phyloP scores from a whole-genome alignment of 2,797 vertebrate genomes.

The Gorsachius magnificus region DNA sequence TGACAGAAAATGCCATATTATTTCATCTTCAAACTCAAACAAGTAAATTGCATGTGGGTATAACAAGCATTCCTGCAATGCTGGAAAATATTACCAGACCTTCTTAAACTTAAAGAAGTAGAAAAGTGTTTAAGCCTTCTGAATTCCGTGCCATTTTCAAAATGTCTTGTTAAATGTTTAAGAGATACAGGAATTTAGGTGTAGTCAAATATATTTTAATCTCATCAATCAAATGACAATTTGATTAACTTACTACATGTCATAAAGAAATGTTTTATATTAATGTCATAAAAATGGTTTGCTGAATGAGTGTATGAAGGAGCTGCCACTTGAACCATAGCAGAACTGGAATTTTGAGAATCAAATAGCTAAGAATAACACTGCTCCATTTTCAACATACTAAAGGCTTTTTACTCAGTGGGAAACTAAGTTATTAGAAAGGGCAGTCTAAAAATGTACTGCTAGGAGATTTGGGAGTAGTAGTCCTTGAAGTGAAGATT shows the following conservation, averaged over 20 bases:
- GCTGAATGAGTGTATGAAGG: constrained; percentile 12
- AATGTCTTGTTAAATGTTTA: background rate
- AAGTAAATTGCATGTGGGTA: background rate
- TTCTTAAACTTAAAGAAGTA: background rate
- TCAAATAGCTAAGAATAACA: constrained; percentile 68
- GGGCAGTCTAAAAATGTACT: constrained; percentile 72
- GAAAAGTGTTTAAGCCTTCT: background rate
- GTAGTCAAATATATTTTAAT: constrained; percentile 56
- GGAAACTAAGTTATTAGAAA: constrained; percentile 74
- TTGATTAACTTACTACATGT: constrained; percentile 58
- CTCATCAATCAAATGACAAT: constrained; percentile 37
- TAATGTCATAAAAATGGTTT: constrained; percentile 21
- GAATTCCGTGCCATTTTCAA: background rate
- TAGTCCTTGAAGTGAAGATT: constrained; percentile 73
- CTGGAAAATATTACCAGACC: background rate
- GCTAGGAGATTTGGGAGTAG: constrained; percentile 72
- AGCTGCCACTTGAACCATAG: constrained; percentile 40
- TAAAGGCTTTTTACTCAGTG: constrained; percentile 73
- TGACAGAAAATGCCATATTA: background rate
- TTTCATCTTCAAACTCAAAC: background rate
- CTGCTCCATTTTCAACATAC: constrained; percentile 61
- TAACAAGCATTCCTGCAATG: background rate
- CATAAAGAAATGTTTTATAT: constrained; percentile 46
- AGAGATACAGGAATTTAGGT: constrained; percentile 10
- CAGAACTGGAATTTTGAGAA: constrained; percentile 65